Base-by-base conservation (phyloP, 2,113 vertebrate species). In the Mesembrinibis cayennensis region DNA sequence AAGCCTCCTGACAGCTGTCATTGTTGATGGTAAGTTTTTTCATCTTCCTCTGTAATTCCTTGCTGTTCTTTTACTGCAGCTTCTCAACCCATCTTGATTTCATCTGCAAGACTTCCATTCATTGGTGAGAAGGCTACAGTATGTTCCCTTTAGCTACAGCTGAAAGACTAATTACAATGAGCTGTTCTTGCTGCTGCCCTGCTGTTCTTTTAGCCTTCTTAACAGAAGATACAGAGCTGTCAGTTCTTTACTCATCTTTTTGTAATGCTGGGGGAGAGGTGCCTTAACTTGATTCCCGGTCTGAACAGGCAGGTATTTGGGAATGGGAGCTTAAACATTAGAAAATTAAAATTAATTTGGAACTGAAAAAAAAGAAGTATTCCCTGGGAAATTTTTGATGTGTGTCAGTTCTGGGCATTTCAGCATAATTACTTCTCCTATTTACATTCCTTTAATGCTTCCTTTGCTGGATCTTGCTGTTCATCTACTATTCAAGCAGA, bases 1-100 rank as follows among this genome's bases (percentile, higher is more conserved):
- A 98, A 98, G 97, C 78, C 97, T 99, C 90, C 97, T 99, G 97
- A 99, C 98, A 2, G 99, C 99, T 26, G 98, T 99, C 88, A 93
- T 99, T 9, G 86, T 99, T 42, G 99, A 99, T 36, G 98, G 98
- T 98, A 96, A 96, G 76, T 69, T 61, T 80, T 44, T 30, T 13
- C 32, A 13, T 52, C 62, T 59, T 63, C 19, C 34, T 67, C 36
- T 66, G 20, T 36, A 30, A 10, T 65, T 77, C 34, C 19, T 56
- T 34, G 10, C 42, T 58, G n/a, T 66, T 91, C 34, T 89, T 77
- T 61, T 6, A 0, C 23, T 58, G 56, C 50, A 56, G 32, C 83
- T 90, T 91, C 84, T 71, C 55, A 45, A 7, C 8, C 13, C 13
- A 1, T 59, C 58, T 15, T 77, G 62, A 30, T 72, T 77, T 72